Evolutionary conservation across 2,797 vertebrate genomes (phyloP).

Genomic region (Paramormyrops hopkinsi): DNA sequence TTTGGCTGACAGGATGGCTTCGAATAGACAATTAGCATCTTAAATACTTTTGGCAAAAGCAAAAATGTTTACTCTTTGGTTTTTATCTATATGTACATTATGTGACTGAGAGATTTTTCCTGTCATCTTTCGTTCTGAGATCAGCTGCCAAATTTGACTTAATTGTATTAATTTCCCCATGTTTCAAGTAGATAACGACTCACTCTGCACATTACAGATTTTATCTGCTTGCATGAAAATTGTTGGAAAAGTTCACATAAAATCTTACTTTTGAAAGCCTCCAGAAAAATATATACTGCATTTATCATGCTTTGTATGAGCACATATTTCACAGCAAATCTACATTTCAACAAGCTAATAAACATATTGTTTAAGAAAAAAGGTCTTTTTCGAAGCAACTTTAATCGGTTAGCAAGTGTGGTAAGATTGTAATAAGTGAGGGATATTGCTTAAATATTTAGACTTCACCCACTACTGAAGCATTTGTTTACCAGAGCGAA

Average conservation of each 20-base stretch:
- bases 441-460: conserved; percentile 1
- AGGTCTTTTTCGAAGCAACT: not conserved
- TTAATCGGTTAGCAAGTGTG: not conserved
- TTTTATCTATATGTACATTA: conserved; percentile 17
- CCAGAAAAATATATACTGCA: not conserved
- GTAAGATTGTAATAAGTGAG: not conserved
- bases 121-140: conserved; percentile 9
- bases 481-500: not conserved
- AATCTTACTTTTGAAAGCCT: not conserved
- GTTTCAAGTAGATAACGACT: not conserved
- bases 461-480: not conserved
- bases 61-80: not conserved
- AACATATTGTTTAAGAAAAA: not conserved
- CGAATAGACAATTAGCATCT: conserved; percentile 3
- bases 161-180: not conserved
- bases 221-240: not conserved
- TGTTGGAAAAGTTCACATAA: not conserved
- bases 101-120: conserved; percentile 25
- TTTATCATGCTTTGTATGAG: not conserved
- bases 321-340: not conserved
- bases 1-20: not conserved
- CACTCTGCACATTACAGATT: not conserved
- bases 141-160: not conserved
- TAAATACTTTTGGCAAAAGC: conserved; percentile 6
- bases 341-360: not conserved